phyloP scores from a whole-genome alignment of 1,140 invertebrate species.

The Nephila pilipes region DNA sequence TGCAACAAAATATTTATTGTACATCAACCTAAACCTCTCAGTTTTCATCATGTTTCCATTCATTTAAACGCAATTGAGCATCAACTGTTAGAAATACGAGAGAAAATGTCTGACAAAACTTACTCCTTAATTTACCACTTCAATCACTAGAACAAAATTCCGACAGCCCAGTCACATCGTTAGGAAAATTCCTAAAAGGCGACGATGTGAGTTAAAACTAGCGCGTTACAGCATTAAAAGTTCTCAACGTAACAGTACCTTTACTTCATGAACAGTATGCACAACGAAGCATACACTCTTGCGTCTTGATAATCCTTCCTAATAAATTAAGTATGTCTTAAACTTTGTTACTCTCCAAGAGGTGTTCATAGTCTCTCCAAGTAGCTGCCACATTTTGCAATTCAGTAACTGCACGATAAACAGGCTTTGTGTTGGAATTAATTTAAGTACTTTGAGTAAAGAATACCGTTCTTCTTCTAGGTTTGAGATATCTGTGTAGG shows the following conservation, averaged over 20 bases:
- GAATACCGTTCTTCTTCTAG: background rate
- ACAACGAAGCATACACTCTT: conserved; percentile 20
- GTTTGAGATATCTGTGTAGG: background rate
- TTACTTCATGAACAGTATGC: conserved; percentile 21
- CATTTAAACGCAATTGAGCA: background rate
- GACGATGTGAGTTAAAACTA: conserved; percentile 5
- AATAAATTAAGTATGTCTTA: conserved; percentile 39
- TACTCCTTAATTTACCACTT: background rate
- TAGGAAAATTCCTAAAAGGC: background rate
- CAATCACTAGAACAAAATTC: background rate
- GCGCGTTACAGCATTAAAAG: conserved; percentile 30
- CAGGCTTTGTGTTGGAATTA: conserved; percentile 28
- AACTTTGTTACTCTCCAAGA: conserved; percentile 17
- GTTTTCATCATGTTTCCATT: background rate
- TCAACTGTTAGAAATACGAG: background rate
- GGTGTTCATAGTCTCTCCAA: background rate
- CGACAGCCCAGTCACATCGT: background rate
- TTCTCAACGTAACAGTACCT: background rate
- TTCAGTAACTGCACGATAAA: conserved; percentile 27
- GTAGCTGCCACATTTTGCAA: background rate
- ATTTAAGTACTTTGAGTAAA: background rate
- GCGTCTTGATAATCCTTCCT: conserved; percentile 32
- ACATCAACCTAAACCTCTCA: too few relatives aligned
- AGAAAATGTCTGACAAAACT: background rate
- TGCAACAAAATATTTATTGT: too few relatives aligned